Base-by-base conservation (phyloP, 2,113 vertebrate genomes). In the Lycocorax pyrrhopterus region DNA sequence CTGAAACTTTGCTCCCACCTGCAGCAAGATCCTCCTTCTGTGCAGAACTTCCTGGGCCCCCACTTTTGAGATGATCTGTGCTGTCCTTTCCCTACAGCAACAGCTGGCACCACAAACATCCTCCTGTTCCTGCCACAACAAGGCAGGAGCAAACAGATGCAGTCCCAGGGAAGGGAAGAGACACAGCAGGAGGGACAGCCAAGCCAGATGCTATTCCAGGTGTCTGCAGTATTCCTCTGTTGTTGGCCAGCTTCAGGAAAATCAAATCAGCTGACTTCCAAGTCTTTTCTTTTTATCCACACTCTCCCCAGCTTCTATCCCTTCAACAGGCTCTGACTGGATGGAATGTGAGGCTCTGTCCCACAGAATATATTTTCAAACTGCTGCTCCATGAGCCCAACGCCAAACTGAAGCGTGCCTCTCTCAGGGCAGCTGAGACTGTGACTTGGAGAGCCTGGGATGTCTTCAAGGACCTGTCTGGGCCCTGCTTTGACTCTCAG, bases 381-480 rank as follows among this genome's bases (percentile, higher is more conserved):
- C 14, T 16, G 21, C 35, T 84, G 56, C 43, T n/a, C 23, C 32
- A 6, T 12, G 26, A 49, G 13, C 16, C 16, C 15, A 21, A 2
- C 3, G 19, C 11, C 27, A 71, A 53, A 62, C 7, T 12, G 33
- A 49, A 33, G 29, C 0, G 4, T n/a, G 35, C 8, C 0, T 3
- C 12, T 77, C 25, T 47, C 27, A 29, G n/a, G 16, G 23, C 19
- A 58, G 68, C 41, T 27, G 32, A 63, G 33, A 27, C 23, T 62
- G 22, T 0, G 2, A 58, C 18, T 7, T 0, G 0, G 18, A n/a
- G 16, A 56, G 27, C 6, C 17, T 35, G 64, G 22, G 25, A 52
- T 3, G 1, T 49, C 44, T 46, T 44, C 39, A 51, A 37, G 58
- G 47, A 26, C 33, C 9, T 41, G 9, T 10, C 21, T 2, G 3